Evolutionary conservation across 2,113 vertebrate genomes (phyloP).

Genomic region (Chamaea fasciata): DNA sequence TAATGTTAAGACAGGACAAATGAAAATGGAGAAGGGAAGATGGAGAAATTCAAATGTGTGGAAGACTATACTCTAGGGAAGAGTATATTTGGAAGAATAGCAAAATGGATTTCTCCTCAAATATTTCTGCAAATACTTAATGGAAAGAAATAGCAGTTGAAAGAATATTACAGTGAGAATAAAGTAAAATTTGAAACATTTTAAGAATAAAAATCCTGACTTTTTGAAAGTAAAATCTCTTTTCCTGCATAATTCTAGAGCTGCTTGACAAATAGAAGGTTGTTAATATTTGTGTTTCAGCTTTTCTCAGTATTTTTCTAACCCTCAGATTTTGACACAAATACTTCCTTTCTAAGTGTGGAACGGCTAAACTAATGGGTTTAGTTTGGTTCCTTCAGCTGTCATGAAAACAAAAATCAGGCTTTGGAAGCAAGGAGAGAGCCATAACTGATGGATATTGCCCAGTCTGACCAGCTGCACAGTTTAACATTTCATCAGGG

Average conservation of each 20-base stretch:
- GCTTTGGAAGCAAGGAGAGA: not conserved
- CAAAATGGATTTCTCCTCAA: not conserved
- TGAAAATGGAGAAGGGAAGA: not conserved
- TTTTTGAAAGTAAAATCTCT: not conserved
- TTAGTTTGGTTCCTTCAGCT: not conserved
- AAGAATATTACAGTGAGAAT: not conserved
- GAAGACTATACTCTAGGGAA: not conserved
- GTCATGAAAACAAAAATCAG: not conserved
- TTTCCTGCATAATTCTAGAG: not conserved
- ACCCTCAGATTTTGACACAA: not conserved
- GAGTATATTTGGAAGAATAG: not conserved
- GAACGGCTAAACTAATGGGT: not conserved
- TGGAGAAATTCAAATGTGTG: not conserved
- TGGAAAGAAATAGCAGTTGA: not conserved
- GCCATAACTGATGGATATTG: not conserved
- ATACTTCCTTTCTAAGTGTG: not conserved
- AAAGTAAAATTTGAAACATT: not conserved
- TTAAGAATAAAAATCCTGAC: not conserved
- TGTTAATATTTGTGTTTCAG: not conserved
- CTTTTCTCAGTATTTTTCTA: not conserved
- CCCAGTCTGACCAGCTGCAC: not conserved
- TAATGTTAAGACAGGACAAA: not conserved
- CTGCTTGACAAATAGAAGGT: not conserved
- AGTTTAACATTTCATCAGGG: not conserved
- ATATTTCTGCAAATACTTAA: not conserved